A percentile compares a stretch with the other conserved stretches of the same genome.
These are phyloP conservation scores for Andrena haemorrhoa DNA, from an alignment of 2,888 invertebrate species.

Conservation along the genomic window DNA sequence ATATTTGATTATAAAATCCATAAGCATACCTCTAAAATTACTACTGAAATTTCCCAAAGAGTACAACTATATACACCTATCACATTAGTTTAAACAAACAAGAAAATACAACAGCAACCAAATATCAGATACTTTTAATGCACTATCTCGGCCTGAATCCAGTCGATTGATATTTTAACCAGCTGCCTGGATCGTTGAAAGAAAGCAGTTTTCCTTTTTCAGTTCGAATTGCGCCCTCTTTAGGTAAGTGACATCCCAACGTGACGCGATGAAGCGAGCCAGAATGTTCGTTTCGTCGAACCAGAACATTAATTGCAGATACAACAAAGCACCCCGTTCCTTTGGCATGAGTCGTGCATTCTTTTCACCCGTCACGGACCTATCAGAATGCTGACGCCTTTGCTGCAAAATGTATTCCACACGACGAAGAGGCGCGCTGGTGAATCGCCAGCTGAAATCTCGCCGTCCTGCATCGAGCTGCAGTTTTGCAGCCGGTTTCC, in stretches of 20 bases:
- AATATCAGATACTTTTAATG: background rate
- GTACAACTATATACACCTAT: too few relatives aligned
- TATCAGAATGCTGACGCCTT: constrained; percentile 63
- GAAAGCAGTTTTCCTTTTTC: constrained; percentile 26
- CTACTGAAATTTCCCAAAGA: too few relatives aligned
- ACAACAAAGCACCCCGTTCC: constrained; percentile 68
- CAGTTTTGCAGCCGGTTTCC: constrained; percentile 47
- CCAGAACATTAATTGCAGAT: constrained; percentile 60
- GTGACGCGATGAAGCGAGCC: constrained; percentile 24
- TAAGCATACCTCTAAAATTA: too few relatives aligned
- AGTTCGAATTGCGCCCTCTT: background rate
- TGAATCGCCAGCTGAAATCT: constrained; percentile 62
- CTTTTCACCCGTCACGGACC: constrained; percentile 74
- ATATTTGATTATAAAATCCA: too few relatives aligned
- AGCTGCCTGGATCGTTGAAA: constrained; percentile 3
- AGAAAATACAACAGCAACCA: background rate
- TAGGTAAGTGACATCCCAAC: constrained; percentile 1
- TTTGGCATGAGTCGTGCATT: constrained; percentile 73
- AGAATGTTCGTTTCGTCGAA: constrained; percentile 43
- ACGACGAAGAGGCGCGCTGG: constrained; percentile 43
- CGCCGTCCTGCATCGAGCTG: constrained; percentile 22
- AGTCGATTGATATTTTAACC: background rate
- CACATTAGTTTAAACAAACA: background rate
- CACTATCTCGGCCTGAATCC: background rate
- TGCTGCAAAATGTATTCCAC: constrained; percentile 56